Evolutionary conservation across 1,140 invertebrate species (phyloP), one percentile per base, ranked within the genome.

Genomic region (Saccostrea glomerata): DNA sequence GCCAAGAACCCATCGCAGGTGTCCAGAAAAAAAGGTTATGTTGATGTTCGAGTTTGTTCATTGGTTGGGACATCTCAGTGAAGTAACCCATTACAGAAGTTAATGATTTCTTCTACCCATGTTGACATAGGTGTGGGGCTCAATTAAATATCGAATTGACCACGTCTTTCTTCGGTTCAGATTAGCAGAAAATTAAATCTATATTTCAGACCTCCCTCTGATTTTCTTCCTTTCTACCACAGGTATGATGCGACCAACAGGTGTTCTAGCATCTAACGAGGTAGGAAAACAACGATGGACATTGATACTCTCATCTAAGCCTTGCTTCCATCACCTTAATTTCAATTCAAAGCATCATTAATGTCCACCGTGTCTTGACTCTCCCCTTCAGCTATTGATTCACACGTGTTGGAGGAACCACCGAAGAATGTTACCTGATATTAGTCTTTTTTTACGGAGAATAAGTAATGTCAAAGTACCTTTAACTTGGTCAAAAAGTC

Each of bases 141-240:
- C 70, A 77, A 36, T 77, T 77, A 77, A 30, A 77, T 77, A 25
- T 77, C 23, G 70, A 25, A 77, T 77, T 30, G 70, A 77, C 70
- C 60, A 77, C 23, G 25, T 25, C 30, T 40, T 77, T 77, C 70
- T 30, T 25, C 11, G 9, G 12, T 30, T 77, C 23, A 36, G 70
- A 77, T 77, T 77, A 77, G 25, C 70, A 77, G 13, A 77, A 77
- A 77, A 30, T 77, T 77, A 77, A 77, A 63, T 63, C 58, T 63
- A 20, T 63, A 63, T n/a, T 63, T n/a, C n/a, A 63, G 58, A 77
- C 70, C 70, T 30, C 70, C 25, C 70, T 15, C 25, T 30, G 25
- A 13, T 77, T 25, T 77, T 77, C 70, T 36, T 15, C 23, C 5
- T 9, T 5, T 77, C 70, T 77, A 36, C 70, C 70, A 77, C 70